Base-by-base conservation (phyloP, 2,113 vertebrate genomes). In the Pao palembangensis region DNA sequence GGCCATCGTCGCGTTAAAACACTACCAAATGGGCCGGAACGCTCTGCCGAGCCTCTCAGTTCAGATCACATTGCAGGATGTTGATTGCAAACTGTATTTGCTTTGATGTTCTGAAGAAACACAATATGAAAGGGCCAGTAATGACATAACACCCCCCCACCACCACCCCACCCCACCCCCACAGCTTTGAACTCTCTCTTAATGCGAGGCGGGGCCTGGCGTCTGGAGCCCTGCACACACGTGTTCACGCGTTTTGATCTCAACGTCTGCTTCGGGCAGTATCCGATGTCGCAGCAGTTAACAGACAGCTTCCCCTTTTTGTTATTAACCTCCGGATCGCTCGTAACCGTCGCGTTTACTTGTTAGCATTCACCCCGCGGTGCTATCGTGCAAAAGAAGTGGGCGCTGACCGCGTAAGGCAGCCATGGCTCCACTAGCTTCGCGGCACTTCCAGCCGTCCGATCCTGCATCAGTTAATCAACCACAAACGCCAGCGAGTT, bases 91-190 rank as follows among this genome's bases (percentile, higher is more conserved):
- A n/a, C 21, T 23, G 61, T 61, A 73, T 78, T 84, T 71, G 65
- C 75, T 85, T 85, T 84, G 77, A 84, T 85, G 75, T 81, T 73
- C 68, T 57, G 55, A 76, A 44, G 69, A 78, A 79, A 85, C 61
- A 56, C 58, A 25, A 51, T 68, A 80, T 85, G 70, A 81, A 71
- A 74, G 78, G 53, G 38, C 25, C 75, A 76, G 79, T 85, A 78
- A 84, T 86, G 79, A 80, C 78, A 77, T 67, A 78, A 87, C 67
- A 61, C 14, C 2, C 1, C 25, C 25, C 25, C 25, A n/a, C n/a
- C n/a, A n/a, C 25, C 4, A 5, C 25, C 25, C 25, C 25, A 28
- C 25, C 25, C 3, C 25, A 4, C 51, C 54, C 19, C 21, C 52
- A 67, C 70, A 56, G 78, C 81, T 88, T 85, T 85, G 81, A 87